Evolutionary conservation across 2,113 vertebrate species (phyloP), one percentile per base, ranked within the genome.

Genomic region (Leuciscus idus): DNA sequence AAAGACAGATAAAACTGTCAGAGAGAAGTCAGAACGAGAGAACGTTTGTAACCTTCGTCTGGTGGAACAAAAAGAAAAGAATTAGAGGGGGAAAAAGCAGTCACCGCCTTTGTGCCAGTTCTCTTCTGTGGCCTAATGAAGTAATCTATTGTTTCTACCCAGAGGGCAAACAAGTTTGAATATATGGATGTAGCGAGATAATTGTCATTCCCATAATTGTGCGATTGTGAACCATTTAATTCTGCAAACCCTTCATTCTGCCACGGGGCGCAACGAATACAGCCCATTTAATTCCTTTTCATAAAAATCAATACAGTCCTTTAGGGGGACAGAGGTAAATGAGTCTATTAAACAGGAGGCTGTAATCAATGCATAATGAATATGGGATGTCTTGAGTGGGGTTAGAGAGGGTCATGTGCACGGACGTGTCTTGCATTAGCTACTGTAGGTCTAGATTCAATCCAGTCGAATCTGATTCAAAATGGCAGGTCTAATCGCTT

Each of bases 361-460:
- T 80, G 89, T 89, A 92, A 93, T 93, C 91, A 90, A 91, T 92
- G 88, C 64, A 84, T 89, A 92, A 92, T 93, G 85, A 93, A 91
- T 91, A 85, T 83, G 89, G 86, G 84, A 89, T 86, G 72, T 91
- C 89, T 46, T 84, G 77, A 86, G 78, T 59, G 64, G 86, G 87
- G 84, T 91, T 88, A 88, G 85, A 78, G 89, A 68, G 86, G 86
- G 86, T 89, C 85, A 78, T 52, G 73, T 26, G 75, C 52, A 77
- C 55, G 74, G 83, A 89, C 86, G 82, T 80, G 50, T 77, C 52
- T 79, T 9, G 81, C 85, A 77, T 86, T 77, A 84, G 52, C 61
- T 23, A 62, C 83, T 86, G 76, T 50, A 59, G 36, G 62, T 70
- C 88, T 52, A 66, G 59, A 86, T 90, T 81, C 86, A 85, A 62